Percentiles rank a stretch among this genome's conserved stretches.
Conservation (phyloP, 2,888 invertebrate species). For the Drosophila maculinotata region DNA sequence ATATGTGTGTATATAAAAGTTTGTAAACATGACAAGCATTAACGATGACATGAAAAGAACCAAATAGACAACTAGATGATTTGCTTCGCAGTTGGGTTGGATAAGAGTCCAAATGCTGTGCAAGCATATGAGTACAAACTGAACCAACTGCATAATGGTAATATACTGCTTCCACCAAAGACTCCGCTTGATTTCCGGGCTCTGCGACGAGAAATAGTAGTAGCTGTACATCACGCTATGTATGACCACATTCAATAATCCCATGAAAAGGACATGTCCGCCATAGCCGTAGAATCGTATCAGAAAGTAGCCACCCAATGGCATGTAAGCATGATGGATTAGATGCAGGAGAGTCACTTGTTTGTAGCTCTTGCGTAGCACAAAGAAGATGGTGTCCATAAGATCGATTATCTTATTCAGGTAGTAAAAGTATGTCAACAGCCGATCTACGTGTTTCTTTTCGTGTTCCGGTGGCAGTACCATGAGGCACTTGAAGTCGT, state of each 20-base stretch:
- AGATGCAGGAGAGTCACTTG: slow-evolving; percentile 54
- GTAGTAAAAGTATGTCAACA: slow-evolving; percentile 7
- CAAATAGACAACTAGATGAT: slow-evolving; percentile 2
- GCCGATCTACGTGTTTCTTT: not conserved
- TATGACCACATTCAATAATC: slow-evolving; percentile 38
- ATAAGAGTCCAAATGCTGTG: slow-evolving; percentile 31
- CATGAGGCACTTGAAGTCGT: not conserved
- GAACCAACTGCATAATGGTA: slow-evolving; percentile 51
- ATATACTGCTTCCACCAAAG: slow-evolving; percentile 52
- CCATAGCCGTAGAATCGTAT: slow-evolving; percentile 49
- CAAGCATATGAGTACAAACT: slow-evolving; percentile 44
- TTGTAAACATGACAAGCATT: slow-evolving; percentile 54
- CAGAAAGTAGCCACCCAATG: slow-evolving; percentile 14
- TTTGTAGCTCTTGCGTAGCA: slow-evolving; percentile 55
- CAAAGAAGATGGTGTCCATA: slow-evolving; percentile 58
- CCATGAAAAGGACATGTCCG: slow-evolving; percentile 38
- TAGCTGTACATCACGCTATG: slow-evolving; percentile 54
- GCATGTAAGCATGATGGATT: slow-evolving; percentile 52
- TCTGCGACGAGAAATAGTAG: slow-evolving; percentile 48
- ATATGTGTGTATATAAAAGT: slow-evolving; percentile 45
- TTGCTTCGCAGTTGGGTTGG: slow-evolving; percentile 39
- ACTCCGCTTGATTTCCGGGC: slow-evolving; percentile 6
- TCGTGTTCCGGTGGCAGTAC: not conserved
- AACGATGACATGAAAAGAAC: slow-evolving; percentile 17
- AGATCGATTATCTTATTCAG: slow-evolving; percentile 56